Percentiles rank a stretch among this genome's conserved stretches.
Conservation (phyloP, 2,113 vertebrate genomes). For the Macrotus californicus region DNA sequence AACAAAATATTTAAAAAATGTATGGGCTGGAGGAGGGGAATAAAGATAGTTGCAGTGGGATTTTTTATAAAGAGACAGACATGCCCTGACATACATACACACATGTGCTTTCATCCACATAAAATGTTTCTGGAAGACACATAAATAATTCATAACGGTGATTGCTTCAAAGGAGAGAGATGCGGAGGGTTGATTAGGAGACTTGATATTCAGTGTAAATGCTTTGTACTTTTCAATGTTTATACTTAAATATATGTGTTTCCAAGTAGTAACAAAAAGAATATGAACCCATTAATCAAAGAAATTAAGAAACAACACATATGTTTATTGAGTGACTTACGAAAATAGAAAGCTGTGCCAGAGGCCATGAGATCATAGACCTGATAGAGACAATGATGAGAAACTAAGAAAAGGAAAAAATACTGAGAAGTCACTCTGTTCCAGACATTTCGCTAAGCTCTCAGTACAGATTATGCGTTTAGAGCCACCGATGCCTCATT, state of each 20-base stretch:
- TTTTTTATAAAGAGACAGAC: too few species aligned
- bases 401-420: neutral
- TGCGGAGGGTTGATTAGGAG: neutral
- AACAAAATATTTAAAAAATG: too few species aligned
- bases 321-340: neutral
- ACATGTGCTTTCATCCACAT: too few species aligned
- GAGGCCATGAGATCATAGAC: neutral
- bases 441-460: neutral
- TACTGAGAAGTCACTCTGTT: neutral
- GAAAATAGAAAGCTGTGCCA: neutral
- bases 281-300: neutral
- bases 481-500: neutral
- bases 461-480: neutral
- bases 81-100: too few species aligned
- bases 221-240: neutral
- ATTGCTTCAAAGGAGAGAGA: accelerated
- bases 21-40: too few species aligned
- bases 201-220: neutral
- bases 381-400: neutral
- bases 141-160: accelerated
- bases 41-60: too few species aligned
- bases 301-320: neutral
- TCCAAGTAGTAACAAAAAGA: neutral
- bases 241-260: neutral
- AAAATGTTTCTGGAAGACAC: too few species aligned